These are phyloP conservation scores for Megamerina dolium DNA, from an alignment of 2,888 invertebrate species.

Conservation along the genomic window DNA sequence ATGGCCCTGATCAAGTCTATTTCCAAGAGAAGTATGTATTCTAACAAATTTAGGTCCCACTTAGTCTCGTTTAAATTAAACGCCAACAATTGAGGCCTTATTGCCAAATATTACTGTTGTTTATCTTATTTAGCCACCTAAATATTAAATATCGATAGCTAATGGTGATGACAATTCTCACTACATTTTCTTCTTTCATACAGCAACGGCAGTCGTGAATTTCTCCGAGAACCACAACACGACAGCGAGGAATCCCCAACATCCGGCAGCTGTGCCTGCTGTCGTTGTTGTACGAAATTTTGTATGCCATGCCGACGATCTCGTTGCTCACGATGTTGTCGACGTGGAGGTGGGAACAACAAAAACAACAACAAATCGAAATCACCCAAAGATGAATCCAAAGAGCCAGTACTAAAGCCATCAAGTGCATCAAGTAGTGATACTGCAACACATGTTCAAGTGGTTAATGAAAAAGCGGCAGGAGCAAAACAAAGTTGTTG, in stretches of 20 bases:
- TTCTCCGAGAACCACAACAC: constrained; percentile 32
- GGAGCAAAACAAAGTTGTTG: constrained; percentile 37
- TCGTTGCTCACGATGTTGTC: constrained; percentile 43
- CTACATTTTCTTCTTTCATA: constrained; percentile 1
- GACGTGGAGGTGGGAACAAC: constrained; percentile 28
- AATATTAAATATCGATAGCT: too few relatives aligned
- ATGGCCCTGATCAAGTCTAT: too few relatives aligned
- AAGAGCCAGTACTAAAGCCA: constrained; percentile 32
- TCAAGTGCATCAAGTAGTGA: constrained; percentile 35
- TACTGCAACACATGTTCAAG: constrained; percentile 35
- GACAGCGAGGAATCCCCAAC: constrained; percentile 25
- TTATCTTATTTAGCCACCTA: too few relatives aligned
- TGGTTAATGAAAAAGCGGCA: constrained; percentile 35
- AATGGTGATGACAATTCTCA: too few relatives aligned
- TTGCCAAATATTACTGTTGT: too few relatives aligned
- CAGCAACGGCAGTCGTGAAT: constrained; percentile 44
- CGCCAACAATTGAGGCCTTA: too few relatives aligned
- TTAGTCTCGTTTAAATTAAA: too few relatives aligned
- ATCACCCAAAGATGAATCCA: constrained; percentile 29
- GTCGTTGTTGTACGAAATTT: constrained; percentile 40
- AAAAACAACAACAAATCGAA: constrained; percentile 16
- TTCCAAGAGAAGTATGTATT: too few relatives aligned
- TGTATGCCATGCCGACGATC: constrained; percentile 47
- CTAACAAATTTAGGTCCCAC: too few relatives aligned
- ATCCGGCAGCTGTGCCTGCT: too few relatives aligned